Percentiles rank a stretch among this genome's conserved stretches.
These are phyloP conservation scores for Probosciger aterrimus DNA, from an alignment of 2,113 vertebrate species.

Conservation along the genomic window DNA sequence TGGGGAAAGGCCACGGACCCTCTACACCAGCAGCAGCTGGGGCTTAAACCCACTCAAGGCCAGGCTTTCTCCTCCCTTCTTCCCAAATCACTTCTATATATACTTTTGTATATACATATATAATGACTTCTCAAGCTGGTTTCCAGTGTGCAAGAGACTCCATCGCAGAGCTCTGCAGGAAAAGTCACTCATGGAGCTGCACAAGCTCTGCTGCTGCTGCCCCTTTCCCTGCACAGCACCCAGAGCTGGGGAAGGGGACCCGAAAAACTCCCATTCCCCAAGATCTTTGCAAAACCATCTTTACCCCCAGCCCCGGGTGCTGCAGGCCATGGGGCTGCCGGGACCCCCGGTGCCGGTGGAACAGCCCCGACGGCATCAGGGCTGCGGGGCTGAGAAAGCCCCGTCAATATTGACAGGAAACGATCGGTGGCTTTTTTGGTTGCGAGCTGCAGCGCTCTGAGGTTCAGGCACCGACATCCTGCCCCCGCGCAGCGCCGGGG, in stretches of 20 bases:
- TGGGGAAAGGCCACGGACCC: not conserved
- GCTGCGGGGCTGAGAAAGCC: not conserved
- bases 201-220: not conserved
- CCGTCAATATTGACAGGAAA: conserved; percentile 10
- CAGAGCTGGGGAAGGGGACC: not conserved
- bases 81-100: not conserved
- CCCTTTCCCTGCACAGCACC: accelerated
- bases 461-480: conserved; percentile 11
- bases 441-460: not conserved
- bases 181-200: accelerated
- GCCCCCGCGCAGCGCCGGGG: not conserved
- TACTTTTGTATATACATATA: accelerated
- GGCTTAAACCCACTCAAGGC: not conserved
- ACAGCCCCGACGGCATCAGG: not conserved
- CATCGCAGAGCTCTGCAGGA: accelerated
- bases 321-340: not conserved
- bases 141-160: not conserved
- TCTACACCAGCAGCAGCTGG: not conserved
- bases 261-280: not conserved
- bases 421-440: conserved; percentile 23
- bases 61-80: not conserved
- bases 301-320: not conserved
- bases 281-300: not conserved
- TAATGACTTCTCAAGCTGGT: not conserved
- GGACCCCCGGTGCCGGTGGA: too few species aligned